These are phyloP conservation scores for Orientallactaga bullata DNA, from an alignment of 2,113 vertebrate species.

Conservation along the genomic window DNA sequence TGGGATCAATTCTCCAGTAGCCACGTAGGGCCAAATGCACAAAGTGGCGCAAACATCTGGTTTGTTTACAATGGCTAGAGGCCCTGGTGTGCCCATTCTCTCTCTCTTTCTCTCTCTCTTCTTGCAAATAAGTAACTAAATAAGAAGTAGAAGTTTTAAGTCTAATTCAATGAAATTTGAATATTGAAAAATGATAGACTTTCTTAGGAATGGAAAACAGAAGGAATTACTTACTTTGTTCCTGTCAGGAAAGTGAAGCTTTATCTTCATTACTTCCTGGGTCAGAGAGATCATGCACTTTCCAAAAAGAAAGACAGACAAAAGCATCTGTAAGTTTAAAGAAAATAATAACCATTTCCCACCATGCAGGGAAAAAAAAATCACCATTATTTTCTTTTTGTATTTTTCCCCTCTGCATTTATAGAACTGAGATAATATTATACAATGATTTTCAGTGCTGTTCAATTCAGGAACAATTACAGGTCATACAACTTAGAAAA, in stretches of 20 bases:
- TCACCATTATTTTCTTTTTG: background rate
- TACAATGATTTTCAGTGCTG: background rate
- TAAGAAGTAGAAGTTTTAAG: too few species aligned
- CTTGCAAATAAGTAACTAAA: too few species aligned
- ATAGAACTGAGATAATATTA: background rate
- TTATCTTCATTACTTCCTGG: background rate
- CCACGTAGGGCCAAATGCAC: too few species aligned
- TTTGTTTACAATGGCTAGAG: too few species aligned
- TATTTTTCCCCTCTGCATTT: constrained; percentile 31
- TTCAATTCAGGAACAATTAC: constrained; percentile 37
- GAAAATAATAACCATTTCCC: background rate
- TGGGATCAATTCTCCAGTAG: too few species aligned
- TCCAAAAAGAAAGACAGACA: background rate
- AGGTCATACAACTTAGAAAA: constrained; percentile 32
- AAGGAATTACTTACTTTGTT: background rate
- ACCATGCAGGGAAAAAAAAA: background rate
- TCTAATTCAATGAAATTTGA: constrained; percentile 12
- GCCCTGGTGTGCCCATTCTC: too few species aligned
- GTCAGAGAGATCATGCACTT: background rate
- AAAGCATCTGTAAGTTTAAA: constrained; percentile 16
- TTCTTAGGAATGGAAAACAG: constrained; percentile 6
- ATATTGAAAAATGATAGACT: constrained; percentile 19
- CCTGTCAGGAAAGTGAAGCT: background rate
- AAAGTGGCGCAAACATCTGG: too few species aligned
- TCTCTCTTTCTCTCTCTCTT: too few species aligned